These are phyloP conservation scores for Rhinoptilus africanus DNA, from an alignment of 2,113 vertebrate species.

Conservation along the genomic window DNA sequence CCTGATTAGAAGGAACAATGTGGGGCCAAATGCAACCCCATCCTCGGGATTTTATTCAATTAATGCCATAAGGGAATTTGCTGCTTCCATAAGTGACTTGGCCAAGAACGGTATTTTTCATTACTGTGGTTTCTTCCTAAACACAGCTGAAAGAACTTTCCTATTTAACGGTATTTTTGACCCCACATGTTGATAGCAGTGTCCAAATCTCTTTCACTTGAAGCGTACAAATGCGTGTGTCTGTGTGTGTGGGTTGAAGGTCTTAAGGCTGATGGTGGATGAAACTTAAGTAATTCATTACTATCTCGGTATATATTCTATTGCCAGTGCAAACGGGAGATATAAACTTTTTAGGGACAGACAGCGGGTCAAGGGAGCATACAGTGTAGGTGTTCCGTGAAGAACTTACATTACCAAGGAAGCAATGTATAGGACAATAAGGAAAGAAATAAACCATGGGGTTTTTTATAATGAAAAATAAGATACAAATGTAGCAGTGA, in stretches of 20 bases:
- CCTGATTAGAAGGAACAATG: conserved; percentile 37
- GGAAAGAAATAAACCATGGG: background rate
- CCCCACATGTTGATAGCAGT: conserved; percentile 67
- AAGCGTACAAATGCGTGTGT: conserved; percentile 6
- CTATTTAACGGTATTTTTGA: conserved; percentile 57
- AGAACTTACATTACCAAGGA: conserved; percentile 47
- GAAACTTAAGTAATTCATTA: conserved; percentile 54
- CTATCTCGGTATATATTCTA: conserved; percentile 34
- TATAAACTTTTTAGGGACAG: background rate
- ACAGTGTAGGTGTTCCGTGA: conserved; percentile 46
- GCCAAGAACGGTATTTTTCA: conserved; percentile 61
- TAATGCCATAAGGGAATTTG: conserved; percentile 10
- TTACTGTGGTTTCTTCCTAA: conserved; percentile 57
- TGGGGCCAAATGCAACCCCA: conserved; percentile 19
- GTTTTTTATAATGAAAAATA: background rate
- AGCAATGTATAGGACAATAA: conserved; percentile 36
- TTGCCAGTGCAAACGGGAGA: conserved; percentile 17
- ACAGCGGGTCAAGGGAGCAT: conserved; percentile 5
- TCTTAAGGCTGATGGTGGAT: conserved; percentile 67
- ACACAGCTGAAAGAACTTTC: conserved; percentile 65
- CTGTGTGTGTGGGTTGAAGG: conserved; percentile 38
- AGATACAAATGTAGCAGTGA: background rate
- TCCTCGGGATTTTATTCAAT: conserved; percentile 1
- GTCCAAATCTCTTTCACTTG: conserved; percentile 71
- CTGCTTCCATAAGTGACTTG: conserved; percentile 56